Conservation (phyloP, 2,888 invertebrate species). For the Rutpela maculata region DNA sequence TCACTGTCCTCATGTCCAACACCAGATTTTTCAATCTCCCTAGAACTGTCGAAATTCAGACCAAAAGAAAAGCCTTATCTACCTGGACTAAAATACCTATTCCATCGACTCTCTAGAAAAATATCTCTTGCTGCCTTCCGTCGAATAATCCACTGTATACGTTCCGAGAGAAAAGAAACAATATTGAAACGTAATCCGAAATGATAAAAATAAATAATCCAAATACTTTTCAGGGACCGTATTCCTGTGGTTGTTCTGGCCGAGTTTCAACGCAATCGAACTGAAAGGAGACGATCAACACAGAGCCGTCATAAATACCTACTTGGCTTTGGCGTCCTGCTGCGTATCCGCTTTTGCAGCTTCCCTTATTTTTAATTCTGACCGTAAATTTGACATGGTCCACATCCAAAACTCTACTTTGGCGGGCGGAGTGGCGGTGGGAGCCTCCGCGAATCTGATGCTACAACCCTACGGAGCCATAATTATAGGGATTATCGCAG, state of each 20-base stretch:
- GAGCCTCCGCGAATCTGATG: conserved; percentile 89
- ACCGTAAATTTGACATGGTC: conserved; percentile 91
- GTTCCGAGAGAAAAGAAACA: not conserved
- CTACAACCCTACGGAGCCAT: conserved; percentile 90
- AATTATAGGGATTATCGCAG: conserved; percentile 86
- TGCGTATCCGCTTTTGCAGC: conserved; percentile 89
- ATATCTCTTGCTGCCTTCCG: too few relatives aligned
- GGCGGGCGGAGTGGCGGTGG: conserved; percentile 95
- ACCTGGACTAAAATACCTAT: too few relatives aligned
- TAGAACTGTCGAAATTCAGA: too few relatives aligned
- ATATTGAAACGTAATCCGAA: not conserved
- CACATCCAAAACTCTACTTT: conserved; percentile 96
- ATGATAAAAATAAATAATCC: not conserved
- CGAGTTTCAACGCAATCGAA: conserved; percentile 94
- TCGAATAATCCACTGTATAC: not conserved
- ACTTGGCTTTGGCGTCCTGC: conserved; percentile 88
- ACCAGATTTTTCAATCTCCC: too few relatives aligned
- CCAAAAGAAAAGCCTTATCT: too few relatives aligned
- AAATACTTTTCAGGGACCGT: conserved; percentile 83
- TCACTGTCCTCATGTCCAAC: too few relatives aligned
- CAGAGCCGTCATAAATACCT: conserved; percentile 95
- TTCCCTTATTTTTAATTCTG: conserved; percentile 85
- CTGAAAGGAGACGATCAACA: conserved; percentile 84
- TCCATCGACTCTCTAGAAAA: too few relatives aligned
- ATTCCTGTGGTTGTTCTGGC: conserved; percentile 98